A percentile compares a stretch with the other conserved stretches of the same genome.
Conservation (phyloP, 1,140 invertebrate genomes). For the Chlorops oryzae region DNA sequence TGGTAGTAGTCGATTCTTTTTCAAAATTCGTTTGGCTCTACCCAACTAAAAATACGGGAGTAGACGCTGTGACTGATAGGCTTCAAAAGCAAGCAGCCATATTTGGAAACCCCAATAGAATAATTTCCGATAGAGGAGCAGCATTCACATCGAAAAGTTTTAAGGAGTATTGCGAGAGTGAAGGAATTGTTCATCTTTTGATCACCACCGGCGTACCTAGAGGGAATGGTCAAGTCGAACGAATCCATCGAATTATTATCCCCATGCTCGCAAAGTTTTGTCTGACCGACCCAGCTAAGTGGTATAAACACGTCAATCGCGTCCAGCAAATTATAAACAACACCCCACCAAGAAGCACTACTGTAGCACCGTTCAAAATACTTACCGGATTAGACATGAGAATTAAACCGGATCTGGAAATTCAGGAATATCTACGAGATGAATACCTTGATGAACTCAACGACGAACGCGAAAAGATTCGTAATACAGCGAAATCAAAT, state of each 20-base stretch:
- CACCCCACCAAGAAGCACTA: conserved; percentile 2
- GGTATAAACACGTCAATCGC: too few species aligned
- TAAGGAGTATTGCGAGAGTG: conserved; percentile 17
- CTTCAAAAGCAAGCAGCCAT: conserved; percentile 22
- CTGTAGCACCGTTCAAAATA: not conserved
- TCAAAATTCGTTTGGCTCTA: too few species aligned
- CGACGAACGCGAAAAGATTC: too few species aligned
- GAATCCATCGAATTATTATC: conserved; percentile 20
- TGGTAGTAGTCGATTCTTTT: too few species aligned
- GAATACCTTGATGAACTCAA: too few species aligned
- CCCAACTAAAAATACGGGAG: too few species aligned
- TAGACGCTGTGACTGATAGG: conserved; percentile 1
- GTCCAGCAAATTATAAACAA: not conserved
- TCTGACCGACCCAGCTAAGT: not conserved
- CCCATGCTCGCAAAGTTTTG: conserved; percentile 25
- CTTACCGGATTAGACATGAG: conserved; percentile 4
- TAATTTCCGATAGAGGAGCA: conserved; percentile 16
- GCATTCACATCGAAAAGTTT: conserved; percentile 13
- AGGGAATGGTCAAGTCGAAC: conserved; percentile 27
- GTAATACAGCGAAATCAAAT: too few species aligned
- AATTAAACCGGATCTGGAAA: too few species aligned
- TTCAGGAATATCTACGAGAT: too few species aligned
- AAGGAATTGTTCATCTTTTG: conserved; percentile 20
- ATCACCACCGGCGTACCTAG: conserved; percentile 23
- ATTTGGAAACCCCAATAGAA: conserved; percentile 28